Percentiles rank a stretch among this genome's conserved stretches.
These are phyloP conservation scores for Ophion ellenae DNA, from an alignment of 2,888 invertebrate species.

Conservation along the genomic window DNA sequence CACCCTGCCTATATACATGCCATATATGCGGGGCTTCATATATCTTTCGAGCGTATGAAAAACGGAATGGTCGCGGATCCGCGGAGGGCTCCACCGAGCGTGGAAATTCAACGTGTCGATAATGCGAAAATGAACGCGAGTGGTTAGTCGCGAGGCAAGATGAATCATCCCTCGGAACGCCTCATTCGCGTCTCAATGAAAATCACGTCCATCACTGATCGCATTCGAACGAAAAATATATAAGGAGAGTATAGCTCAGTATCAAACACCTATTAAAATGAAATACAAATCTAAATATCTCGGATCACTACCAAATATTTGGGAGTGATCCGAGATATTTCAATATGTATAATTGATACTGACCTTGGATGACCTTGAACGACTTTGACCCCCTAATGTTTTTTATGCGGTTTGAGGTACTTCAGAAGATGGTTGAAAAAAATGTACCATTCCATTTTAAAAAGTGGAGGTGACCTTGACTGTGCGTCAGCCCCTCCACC, in stretches of 20 bases:
- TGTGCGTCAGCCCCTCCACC: no score
- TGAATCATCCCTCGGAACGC: slow-evolving; percentile 70
- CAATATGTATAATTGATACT: no score
- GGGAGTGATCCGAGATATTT: no score
- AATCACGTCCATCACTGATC: not conserved
- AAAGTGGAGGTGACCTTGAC: no score
- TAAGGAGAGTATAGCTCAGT: not conserved
- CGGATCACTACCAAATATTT: not conserved
- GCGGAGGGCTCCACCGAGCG: not conserved
- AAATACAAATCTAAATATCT: not conserved
- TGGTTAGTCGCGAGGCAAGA: slow-evolving; percentile 66
- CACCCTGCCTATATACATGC: slow-evolving; percentile 32
- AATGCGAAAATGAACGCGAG: slow-evolving; percentile 77
- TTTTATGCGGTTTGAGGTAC: no score
- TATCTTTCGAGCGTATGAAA: slow-evolving; percentile 37
- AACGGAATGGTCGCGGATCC: slow-evolving; percentile 6
- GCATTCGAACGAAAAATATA: not conserved
- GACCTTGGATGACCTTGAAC: no score
- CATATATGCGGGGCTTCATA: slow-evolving; percentile 3
- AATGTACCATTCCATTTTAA: no score
- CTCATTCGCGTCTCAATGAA: slow-evolving; percentile 5
- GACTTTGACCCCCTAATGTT: no score
- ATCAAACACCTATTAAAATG: no score
- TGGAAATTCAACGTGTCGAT: slow-evolving; percentile 59
- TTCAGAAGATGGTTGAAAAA: no score